Base-by-base conservation (phyloP, 2,888 invertebrate genomes). In the Diloba caeruleocephala region DNA sequence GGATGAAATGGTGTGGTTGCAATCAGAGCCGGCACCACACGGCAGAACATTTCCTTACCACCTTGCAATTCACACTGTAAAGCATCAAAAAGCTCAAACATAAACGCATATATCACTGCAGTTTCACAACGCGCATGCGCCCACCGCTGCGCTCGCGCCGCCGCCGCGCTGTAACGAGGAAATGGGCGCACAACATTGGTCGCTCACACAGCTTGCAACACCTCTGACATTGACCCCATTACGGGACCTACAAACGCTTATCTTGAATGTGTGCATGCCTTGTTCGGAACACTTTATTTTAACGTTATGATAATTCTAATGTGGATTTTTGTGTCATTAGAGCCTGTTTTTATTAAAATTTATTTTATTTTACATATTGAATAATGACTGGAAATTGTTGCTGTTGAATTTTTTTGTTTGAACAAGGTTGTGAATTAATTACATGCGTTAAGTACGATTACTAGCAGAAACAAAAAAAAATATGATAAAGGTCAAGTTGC, bases 211-310 rank as follows among this genome's bases (percentile, higher is more conserved):
- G 80, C 82, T 90, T 92, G 89, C 91, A 90, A 90, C 91, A 90
- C 73, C 49, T 34, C 65, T 86, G 90, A 89, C 92, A 91, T 90
- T 92, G 91, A 88, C 92, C 91, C 68, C 84, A 82, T 87, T 92
- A 34, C 58, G 72, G 83, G 90, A 84, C 91, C 91, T 84, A 92
- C 87, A 88, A 88, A 88, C 85, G 84, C 82, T 87, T 91, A 89
- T 90, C 89, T 81, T 81, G 76, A 69, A 74, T 79, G 78, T 79
- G 77, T 76, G 76, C 71, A 76, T 70, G 67, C 49, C 48, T 51
- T 37, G 55, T 61, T 51, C 48, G 42, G 36, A 37, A 52, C 60
- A 68, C 57, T 72, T 66, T 71, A 38, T 41, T 50, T 34, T 26
- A 23, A 46, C 48, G 45, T 57, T 52, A 55, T 64, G 45, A 70